phyloP scores from a whole-genome alignment of 1,140 invertebrate species.

The Diploscapter pachys region DNA sequence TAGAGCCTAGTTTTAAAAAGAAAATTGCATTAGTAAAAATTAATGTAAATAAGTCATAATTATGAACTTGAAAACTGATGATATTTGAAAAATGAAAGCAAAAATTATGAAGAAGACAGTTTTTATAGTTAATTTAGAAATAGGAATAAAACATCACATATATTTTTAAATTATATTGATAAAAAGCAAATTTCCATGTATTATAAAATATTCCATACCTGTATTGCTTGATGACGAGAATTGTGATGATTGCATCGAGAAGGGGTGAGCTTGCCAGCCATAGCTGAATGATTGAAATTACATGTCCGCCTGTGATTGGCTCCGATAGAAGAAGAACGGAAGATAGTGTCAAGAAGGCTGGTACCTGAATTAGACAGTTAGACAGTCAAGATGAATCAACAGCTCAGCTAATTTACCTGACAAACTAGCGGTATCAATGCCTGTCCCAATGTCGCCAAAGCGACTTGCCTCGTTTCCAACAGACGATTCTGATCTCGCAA shows the following conservation, averaged over 20 bases:
- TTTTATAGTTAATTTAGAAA: too few species aligned
- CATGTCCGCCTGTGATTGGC: slow-evolving; percentile 39
- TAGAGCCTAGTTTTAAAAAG: too few species aligned
- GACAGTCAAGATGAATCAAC: slow-evolving; percentile 8
- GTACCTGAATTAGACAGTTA: slow-evolving; percentile 38
- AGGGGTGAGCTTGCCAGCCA: slow-evolving; percentile 45
- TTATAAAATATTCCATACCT: slow-evolving; percentile 6
- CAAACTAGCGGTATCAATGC: slow-evolving; percentile 47
- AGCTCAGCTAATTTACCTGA: slow-evolving; percentile 32
- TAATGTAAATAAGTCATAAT: too few species aligned
- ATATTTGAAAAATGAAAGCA: too few species aligned
- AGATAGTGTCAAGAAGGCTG: slow-evolving; percentile 45
- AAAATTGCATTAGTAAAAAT: too few species aligned
- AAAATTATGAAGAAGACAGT: too few species aligned
- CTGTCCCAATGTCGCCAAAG: slow-evolving; percentile 48
- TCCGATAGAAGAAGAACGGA: slow-evolving; percentile 42
- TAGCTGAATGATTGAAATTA: slow-evolving; percentile 46
- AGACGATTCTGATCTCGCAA: slow-evolving; percentile 43
- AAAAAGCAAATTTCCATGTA: not conserved
- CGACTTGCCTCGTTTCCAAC: slow-evolving; percentile 48
- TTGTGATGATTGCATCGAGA: slow-evolving; percentile 44
- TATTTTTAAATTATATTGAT: too few species aligned
- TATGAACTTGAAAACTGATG: too few species aligned
- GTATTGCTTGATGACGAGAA: slow-evolving; percentile 48
- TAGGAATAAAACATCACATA: too few species aligned